Conservation (phyloP, 2,113 vertebrate genomes). For the Cichladusa arquata region DNA sequence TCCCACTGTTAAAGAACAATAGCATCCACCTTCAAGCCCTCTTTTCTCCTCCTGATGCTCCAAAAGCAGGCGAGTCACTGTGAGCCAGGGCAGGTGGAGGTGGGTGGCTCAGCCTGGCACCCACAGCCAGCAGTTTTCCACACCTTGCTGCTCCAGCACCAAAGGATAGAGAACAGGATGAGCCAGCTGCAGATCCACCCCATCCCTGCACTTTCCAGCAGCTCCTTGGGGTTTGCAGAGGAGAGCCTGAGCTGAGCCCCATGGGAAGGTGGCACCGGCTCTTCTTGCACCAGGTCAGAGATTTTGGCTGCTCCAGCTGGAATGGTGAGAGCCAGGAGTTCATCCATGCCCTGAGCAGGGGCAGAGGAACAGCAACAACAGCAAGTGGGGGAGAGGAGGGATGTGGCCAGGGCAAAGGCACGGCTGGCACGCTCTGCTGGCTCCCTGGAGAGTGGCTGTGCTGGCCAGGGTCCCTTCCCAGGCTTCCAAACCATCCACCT, state of each 20-base stretch:
- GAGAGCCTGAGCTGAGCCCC: fast-evolving
- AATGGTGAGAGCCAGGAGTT: fast-evolving
- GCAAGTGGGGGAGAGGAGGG: background rate
- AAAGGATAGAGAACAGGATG: fast-evolving
- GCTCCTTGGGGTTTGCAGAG: background rate
- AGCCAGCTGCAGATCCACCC: background rate
- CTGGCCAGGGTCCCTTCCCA: fast-evolving
- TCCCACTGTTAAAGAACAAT: background rate
- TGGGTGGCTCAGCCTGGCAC: background rate
- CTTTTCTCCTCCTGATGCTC: fast-evolving
- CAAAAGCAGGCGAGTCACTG: fast-evolving
- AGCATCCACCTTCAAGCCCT: fast-evolving
- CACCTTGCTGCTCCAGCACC: background rate
- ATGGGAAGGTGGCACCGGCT: fast-evolving
- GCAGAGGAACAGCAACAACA: background rate
- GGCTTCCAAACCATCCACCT: background rate
- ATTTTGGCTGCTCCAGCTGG: background rate
- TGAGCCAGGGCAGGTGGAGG: background rate
- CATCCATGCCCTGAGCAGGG: background rate
- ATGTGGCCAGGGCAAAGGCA: fast-evolving
- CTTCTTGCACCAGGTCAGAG: background rate
- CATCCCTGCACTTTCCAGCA: background rate
- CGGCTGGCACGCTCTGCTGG: fast-evolving
- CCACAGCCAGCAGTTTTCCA: background rate
- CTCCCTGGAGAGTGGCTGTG: background rate